These are phyloP conservation scores for Bubalus kerabau DNA, from an alignment of 2,113 vertebrate genomes.

Conservation along the genomic window DNA sequence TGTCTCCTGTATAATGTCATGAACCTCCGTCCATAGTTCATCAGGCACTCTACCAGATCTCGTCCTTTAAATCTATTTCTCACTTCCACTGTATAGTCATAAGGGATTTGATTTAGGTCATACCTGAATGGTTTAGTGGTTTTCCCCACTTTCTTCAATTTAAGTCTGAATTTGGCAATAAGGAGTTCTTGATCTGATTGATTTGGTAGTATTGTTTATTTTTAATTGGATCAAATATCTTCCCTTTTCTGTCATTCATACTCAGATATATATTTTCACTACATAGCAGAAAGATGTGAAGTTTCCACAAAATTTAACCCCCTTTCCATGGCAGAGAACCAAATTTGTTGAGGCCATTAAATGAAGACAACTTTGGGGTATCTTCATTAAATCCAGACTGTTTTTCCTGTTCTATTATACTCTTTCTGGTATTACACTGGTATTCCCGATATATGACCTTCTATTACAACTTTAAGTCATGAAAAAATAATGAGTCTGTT, in stretches of 20 bases:
- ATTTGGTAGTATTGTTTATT: neutral
- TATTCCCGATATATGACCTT: neutral
- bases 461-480: neutral
- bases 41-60: neutral
- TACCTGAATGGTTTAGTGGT: neutral
- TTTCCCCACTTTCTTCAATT: neutral
- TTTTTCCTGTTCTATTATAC: neutral
- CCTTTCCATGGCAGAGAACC: neutral
- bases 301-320: neutral
- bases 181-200: neutral
- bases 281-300: neutral
- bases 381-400: neutral
- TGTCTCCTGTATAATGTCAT: neutral
- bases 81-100: neutral
- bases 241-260: neutral
- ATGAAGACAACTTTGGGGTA: neutral
- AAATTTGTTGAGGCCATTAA: neutral
- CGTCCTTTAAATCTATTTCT: neutral
- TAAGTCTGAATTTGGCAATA: neutral
- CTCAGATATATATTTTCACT: neutral
- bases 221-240: neutral
- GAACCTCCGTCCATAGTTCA: accelerated
- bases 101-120: neutral
- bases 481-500: neutral
- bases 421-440: neutral